Evolutionary conservation across 2,113 vertebrate species (phyloP), one percentile per base, ranked within the genome.

Genomic region (Mellivora capensis): DNA sequence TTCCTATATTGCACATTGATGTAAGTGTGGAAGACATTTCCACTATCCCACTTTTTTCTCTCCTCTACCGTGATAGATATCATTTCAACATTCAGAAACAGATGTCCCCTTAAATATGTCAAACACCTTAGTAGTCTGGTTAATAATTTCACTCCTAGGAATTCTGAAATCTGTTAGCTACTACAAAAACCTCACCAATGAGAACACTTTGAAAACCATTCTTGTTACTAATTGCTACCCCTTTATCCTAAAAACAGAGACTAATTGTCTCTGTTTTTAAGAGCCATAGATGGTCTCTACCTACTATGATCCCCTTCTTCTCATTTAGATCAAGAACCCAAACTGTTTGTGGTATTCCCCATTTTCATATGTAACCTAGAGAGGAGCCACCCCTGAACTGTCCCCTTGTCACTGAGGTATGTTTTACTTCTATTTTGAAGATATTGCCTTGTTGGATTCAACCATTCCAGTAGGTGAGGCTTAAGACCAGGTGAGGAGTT

Each of bases 221-320:
- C 52, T 14, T 42, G 12, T 44, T 61, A 27, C 27, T 87, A 34
- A 57, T 0, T 69, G 6, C 57, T 27, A 39, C 4, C 5, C 6
- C 1, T 59, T 14, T 54, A 12, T 37, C 21, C 1, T 7, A 62
- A 17, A 25, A 6, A 44, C 7, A n/a, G n/a, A n/a, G n/a, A n/a
- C n/a, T n/a, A n/a, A n/a, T 37, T 23, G 7, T 9, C 29, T 87
- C 71, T 71, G 23, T 90, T 57, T 87, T 62, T 57, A 49, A 72
- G 1, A 61, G 47, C 0, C 3, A 1, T 31, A 54, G 21, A 49
- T 47, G 29, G 4, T 15, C 0, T 64, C 3, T 52, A 31, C 3
- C 20, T 87, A 52, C 13, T 12, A 20, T 25, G 4, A 11, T 17
- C 14, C 18, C 18, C 42, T 31, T 93, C 1, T 9, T 47, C 3